A percentile compares a stretch with the other conserved stretches of the same genome.
phyloP scores from a whole-genome alignment of 2,113 vertebrate genomes.

The Erythrolamprus reginae region DNA sequence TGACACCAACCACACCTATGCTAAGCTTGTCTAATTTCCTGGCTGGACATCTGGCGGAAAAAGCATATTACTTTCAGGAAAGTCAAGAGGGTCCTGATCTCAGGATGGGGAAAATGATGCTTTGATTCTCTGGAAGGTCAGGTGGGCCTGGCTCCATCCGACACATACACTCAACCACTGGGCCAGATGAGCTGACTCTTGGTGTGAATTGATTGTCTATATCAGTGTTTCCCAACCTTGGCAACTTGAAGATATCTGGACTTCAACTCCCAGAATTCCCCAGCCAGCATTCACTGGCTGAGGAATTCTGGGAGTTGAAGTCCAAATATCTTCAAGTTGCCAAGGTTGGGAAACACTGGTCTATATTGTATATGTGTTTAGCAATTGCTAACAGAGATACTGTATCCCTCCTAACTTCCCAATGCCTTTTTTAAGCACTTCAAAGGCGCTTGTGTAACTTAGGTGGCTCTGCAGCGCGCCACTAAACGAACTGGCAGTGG shows the following conservation, averaged over 20 bases:
- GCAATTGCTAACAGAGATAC: not conserved
- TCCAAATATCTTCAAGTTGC: too few relatives aligned
- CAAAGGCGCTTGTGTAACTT: too few relatives aligned
- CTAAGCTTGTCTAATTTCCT: not conserved
- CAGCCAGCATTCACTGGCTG: too few relatives aligned
- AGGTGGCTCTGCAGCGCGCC: too few relatives aligned
- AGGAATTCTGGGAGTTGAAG: too few relatives aligned
- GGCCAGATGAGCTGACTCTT: not conserved
- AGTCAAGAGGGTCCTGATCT: not conserved
- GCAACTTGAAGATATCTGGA: too few relatives aligned
- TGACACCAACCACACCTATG: not conserved
- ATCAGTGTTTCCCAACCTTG: too few relatives aligned
- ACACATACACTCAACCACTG: not conserved
- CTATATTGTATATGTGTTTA: too few relatives aligned
- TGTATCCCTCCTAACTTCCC: not conserved
- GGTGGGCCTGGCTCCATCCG: not conserved
- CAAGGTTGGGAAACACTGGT: too few relatives aligned
- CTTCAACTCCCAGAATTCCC: too few relatives aligned
- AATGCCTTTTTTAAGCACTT: too few relatives aligned
- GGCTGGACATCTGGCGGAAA: not conserved
- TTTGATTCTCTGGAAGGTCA: not conserved
- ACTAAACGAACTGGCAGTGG: too few relatives aligned
- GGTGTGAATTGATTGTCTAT: not conserved
- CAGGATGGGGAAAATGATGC: not conserved
- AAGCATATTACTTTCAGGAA: not conserved